phyloP scores from a whole-genome alignment of 2,888 invertebrate species.

The Xanthorhoe designata region DNA sequence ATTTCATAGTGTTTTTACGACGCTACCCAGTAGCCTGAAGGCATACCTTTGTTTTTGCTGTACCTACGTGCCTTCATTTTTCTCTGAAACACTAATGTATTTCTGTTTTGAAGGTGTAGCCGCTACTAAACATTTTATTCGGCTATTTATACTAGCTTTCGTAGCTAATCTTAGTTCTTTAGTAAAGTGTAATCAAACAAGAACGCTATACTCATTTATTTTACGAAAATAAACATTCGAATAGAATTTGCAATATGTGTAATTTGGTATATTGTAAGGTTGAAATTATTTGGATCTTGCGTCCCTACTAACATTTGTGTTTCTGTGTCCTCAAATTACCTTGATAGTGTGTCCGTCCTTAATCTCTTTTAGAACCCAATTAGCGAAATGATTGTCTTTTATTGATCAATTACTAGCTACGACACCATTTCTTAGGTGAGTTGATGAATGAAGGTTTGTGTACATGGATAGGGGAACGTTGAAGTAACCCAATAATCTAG shows the following conservation, averaged over 20 bases:
- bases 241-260: too few species aligned
- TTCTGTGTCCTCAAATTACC: conserved; percentile 4
- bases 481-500: not conserved
- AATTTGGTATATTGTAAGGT: not conserved
- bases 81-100: conserved; percentile 25
- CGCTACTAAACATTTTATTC: not conserved
- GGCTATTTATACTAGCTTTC: not conserved
- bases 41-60: conserved; percentile 50
- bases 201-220: too few species aligned
- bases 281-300: not conserved
- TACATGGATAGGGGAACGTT: conserved; percentile 32
- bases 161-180: not conserved
- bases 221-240: too few species aligned
- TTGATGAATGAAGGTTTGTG: conserved; percentile 32
- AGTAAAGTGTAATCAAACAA: not conserved
- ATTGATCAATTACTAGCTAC: conserved; percentile 29
- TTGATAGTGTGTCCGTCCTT: conserved; percentile 13
- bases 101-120: conserved; percentile 16
- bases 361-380: conserved; percentile 30
- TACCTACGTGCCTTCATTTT: conserved; percentile 24
- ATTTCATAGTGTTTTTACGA: conserved; percentile 71
- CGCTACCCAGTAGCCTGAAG: conserved; percentile 54
- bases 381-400: conserved; percentile 30
- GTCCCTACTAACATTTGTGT: too few species aligned
- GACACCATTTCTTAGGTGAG: conserved; percentile 27